Conservation (phyloP, 2,113 vertebrate genomes). For the Arenaria interpres region DNA sequence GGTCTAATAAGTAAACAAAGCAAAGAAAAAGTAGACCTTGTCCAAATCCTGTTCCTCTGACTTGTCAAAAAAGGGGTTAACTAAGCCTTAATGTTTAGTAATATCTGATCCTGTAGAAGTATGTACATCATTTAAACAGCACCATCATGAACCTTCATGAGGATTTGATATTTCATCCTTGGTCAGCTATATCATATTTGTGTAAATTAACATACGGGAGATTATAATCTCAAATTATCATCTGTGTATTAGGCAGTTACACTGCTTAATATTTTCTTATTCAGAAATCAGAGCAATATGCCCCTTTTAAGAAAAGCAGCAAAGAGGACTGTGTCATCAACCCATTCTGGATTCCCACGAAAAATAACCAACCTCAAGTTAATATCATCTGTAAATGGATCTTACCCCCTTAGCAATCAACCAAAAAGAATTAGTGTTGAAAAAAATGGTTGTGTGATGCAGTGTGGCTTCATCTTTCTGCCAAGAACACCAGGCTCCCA, state of each 20-base stretch:
- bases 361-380: background rate
- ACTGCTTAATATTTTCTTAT: background rate
- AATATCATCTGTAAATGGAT: background rate
- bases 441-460: background rate
- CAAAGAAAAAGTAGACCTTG: background rate
- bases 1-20: background rate
- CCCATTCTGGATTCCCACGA: background rate
- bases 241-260: background rate
- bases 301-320: background rate
- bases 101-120: background rate
- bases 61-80: background rate
- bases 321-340: background rate
- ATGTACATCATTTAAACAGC: background rate
- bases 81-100: background rate
- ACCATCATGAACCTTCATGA: background rate
- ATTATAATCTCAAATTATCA: background rate
- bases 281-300: background rate
- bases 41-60: background rate
- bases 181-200: background rate
- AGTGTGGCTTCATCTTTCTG: background rate
- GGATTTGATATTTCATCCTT: background rate
- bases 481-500: background rate
- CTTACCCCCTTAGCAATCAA: background rate
- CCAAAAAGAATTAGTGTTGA: background rate
- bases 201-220: background rate